These are phyloP conservation scores for Corapipo altera DNA, from an alignment of 2,113 vertebrate species.

Conservation along the genomic window DNA sequence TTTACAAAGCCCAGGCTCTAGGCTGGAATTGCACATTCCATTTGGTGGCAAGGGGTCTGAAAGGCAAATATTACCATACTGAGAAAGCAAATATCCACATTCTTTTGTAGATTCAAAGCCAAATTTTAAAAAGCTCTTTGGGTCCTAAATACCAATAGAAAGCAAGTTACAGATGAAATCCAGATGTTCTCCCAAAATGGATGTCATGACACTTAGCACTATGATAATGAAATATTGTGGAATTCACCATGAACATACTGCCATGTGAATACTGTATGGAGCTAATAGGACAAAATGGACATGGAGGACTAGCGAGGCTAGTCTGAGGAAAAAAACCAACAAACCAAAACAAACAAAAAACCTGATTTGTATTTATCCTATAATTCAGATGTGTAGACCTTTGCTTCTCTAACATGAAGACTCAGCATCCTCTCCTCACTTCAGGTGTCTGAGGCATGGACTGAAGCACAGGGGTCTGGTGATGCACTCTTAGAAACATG, in stretches of 20 bases:
- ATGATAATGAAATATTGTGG: not conserved
- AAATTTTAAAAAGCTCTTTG: not conserved
- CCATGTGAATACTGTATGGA: not conserved
- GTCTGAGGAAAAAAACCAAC: not conserved
- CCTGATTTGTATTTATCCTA: not conserved
- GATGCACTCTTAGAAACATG: not conserved
- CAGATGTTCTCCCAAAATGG: fast-evolving
- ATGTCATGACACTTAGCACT: not conserved
- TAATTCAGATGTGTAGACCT: not conserved
- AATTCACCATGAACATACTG: not conserved
- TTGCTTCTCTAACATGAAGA: not conserved
- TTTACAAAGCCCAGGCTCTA: not conserved
- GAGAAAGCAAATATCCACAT: not conserved
- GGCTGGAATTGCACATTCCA: not conserved
- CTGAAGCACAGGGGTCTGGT: not conserved
- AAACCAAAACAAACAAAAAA: not conserved
- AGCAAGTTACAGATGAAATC: not conserved
- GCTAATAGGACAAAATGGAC: not conserved
- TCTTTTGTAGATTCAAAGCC: not conserved
- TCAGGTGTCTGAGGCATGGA: not conserved
- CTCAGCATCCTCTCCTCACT: not conserved
- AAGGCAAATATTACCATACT: not conserved
- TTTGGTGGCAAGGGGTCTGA: not conserved
- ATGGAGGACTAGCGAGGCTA: fast-evolving
- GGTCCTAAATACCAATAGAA: not conserved